phyloP scores from a whole-genome alignment of 2,797 vertebrate species.

The Gila robusta region DNA sequence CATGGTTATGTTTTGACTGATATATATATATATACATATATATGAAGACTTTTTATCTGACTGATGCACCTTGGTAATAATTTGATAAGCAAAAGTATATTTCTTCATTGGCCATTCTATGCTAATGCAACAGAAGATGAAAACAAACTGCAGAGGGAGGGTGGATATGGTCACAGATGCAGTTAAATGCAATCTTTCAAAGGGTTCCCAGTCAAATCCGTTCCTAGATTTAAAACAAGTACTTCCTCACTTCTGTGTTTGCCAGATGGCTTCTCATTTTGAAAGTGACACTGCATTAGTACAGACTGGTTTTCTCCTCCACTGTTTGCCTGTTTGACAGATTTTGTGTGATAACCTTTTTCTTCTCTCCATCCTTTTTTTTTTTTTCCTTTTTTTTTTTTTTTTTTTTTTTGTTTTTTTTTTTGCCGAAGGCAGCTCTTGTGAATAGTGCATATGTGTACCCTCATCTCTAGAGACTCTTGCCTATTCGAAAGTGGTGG shows the following conservation, averaged over 20 bases:
- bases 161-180: slow-evolving; percentile 21
- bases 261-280: slow-evolving; percentile 58
- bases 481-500: slow-evolving; percentile 99
- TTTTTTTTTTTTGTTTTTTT: slow-evolving; percentile 75
- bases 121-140: slow-evolving; percentile 76
- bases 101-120: slow-evolving; percentile 74
- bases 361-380: slow-evolving; percentile 78
- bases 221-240: slow-evolving; percentile 63
- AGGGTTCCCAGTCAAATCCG: slow-evolving; percentile 53
- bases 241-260: slow-evolving; percentile 54
- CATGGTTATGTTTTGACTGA: slow-evolving; percentile 37
- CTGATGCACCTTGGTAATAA: slow-evolving; percentile 31
- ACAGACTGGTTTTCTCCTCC: slow-evolving; percentile 76
- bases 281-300: slow-evolving; percentile 75
- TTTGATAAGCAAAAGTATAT: slow-evolving; percentile 39
- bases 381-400: slow-evolving; percentile 69
- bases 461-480: slow-evolving; percentile 91
- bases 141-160: slow-evolving; percentile 61
- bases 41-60: slow-evolving; percentile 15
- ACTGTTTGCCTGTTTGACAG: slow-evolving; percentile 76
- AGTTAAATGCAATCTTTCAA: slow-evolving; percentile 30
- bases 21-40: slow-evolving; percentile 19
- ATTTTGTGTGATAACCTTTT: slow-evolving; percentile 87
- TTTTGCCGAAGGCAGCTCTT: slow-evolving; percentile 92
- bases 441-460: slow-evolving; percentile 96